These are phyloP conservation scores for Hydrozoanthus tunicans DNA, from an alignment of 64 coral and sea anemone genomes.

Conservation along the genomic window DNA sequence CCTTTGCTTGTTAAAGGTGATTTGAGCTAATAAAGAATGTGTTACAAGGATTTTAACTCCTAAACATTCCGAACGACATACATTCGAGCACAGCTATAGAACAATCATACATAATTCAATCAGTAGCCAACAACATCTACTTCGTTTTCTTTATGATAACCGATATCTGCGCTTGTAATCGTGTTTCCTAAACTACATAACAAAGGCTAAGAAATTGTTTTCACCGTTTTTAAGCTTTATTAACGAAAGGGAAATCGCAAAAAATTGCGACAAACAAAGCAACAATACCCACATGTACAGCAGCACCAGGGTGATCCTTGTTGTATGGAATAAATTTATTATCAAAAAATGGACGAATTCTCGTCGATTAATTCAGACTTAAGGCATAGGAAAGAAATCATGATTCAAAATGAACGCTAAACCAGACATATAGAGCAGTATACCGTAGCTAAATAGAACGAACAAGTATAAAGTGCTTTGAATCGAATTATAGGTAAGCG, in stretches of 20 bases:
- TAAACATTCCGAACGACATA: background rate
- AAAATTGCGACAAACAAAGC: no score
- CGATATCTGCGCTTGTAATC: background rate
- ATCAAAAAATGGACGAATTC: constrained; percentile 3
- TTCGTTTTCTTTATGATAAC: background rate
- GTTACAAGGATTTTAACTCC: background rate
- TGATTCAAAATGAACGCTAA: no score
- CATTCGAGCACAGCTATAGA: background rate
- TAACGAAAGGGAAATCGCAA: no score
- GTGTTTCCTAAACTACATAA: background rate
- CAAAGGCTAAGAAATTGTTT: background rate
- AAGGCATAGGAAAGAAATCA: background rate
- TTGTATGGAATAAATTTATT: background rate
- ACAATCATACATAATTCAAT: background rate
- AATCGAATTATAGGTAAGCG: background rate
- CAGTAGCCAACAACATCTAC: background rate
- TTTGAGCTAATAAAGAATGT: background rate
- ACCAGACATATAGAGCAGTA: no score
- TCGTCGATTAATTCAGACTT: background rate
- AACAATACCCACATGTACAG: no score
- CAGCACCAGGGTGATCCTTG: background rate
- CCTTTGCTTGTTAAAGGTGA: background rate
- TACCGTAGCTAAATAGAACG: no score
- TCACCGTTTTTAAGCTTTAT: background rate
- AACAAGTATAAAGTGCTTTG: background rate